Percentiles rank a stretch among this genome's conserved stretches.
Evolutionary conservation across 2,888 invertebrate species (phyloP).

Genomic region (Spatulosminthurus flaviceps): DNA sequence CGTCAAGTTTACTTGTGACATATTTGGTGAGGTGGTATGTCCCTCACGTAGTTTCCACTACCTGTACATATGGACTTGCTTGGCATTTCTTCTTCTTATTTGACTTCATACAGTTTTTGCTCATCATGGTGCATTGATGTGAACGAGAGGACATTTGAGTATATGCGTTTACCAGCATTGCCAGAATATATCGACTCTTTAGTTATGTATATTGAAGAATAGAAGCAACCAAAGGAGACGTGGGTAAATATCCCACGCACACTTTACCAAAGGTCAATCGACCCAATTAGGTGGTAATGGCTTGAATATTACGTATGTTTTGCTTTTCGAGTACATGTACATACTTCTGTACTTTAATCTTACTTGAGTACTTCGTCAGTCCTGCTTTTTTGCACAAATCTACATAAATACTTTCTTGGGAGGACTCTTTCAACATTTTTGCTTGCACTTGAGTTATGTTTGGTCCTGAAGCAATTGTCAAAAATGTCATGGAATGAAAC

Average conservation of each 20-base stretch:
- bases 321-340: not conserved
- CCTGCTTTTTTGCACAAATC: not conserved
- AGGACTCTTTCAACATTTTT: not conserved
- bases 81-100: not conserved
- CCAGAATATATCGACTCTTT: not conserved
- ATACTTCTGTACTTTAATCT: constrained; percentile 4
- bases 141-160: too few relatives aligned
- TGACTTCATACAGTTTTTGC: not conserved
- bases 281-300: constrained; percentile 52
- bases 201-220: not conserved
- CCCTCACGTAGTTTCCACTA: not conserved
- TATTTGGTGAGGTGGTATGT: constrained; percentile 28
- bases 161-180: too few relatives aligned
- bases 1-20: constrained; percentile 36
- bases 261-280: constrained; percentile 50
- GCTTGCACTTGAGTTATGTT: not conserved
- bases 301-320: constrained; percentile 12
- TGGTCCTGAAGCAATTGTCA: too few relatives aligned
- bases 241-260: constrained; percentile 47
- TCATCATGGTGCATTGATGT: not conserved
- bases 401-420: not conserved
- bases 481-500: too few relatives aligned
- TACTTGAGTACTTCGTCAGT: constrained; percentile 12
- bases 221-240: not conserved
- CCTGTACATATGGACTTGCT: not conserved